Conservation (phyloP, 1,140 invertebrate genomes). For the Drosophila ironensis region DNA sequence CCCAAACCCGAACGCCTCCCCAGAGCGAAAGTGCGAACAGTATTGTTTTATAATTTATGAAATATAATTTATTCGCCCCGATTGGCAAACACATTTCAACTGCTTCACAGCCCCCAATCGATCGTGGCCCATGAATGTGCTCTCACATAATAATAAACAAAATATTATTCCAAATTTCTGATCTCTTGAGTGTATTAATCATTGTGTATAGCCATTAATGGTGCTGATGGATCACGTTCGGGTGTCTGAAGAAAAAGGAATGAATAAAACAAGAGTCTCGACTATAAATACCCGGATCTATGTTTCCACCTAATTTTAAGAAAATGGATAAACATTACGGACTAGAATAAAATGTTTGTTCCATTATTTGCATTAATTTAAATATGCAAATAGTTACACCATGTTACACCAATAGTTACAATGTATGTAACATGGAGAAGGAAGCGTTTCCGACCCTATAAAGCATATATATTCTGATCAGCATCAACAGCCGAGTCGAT, state of each 20-base stretch:
- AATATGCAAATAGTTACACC: no score
- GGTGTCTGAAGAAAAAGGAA: background rate
- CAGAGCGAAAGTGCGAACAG: constrained; percentile 39
- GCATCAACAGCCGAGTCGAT: no score
- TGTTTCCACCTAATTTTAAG: no score
- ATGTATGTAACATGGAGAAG: no score
- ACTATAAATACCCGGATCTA: background rate
- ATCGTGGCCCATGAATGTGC: constrained; percentile 35
- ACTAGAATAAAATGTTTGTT: no score
- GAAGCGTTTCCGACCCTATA: no score
- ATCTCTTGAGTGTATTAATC: constrained; percentile 60
- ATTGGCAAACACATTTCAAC: constrained; percentile 43
- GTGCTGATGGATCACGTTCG: constrained; percentile 33
- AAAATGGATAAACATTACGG: no score
- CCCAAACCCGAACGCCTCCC: constrained; percentile 54
- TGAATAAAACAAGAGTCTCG: background rate
- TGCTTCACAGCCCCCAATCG: constrained; percentile 39
- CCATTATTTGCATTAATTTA: no score
- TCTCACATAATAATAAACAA: constrained; percentile 36
- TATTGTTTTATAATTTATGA: constrained; percentile 70
- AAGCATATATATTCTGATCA: no score
- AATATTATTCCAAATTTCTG: constrained; percentile 20
- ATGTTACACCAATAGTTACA: no score
- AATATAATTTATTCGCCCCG: constrained; percentile 64
- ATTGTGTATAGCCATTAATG: constrained; percentile 4